Evolutionary conservation across 2,888 invertebrate species (phyloP), one percentile per base, ranked within the genome.

Genomic region (Hybos culiciformis): DNA sequence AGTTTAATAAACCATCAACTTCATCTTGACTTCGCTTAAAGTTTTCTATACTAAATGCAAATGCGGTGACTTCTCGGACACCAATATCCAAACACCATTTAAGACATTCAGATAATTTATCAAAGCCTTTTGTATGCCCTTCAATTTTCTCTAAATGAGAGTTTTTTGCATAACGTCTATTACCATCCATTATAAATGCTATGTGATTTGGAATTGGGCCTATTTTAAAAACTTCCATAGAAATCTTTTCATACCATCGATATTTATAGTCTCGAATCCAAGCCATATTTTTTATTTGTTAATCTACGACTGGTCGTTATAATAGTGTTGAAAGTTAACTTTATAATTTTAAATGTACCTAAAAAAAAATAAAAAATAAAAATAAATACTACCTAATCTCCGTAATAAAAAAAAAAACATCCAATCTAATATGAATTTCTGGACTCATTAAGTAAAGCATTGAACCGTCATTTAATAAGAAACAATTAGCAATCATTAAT

Each of bases 101-200:
- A 32, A 93, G 66, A 15, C 85, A 83, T 70, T 86, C 80, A 0
- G 84, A 75, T 43, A 88, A 66, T 61, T 83, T 87, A 46, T 83
- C 78, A 63, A 87, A 88, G 8, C 91, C 91, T 63, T 74, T 77
- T 7, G 73, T 66, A 66, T 98, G 97, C 0, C 97, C 62, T 51
- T 81, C 77, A 39, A 78, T 71, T 55, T 79, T 82, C 42, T 78
- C 70, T 1, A 88, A 74, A 34, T 81, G 76, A 34, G 77, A 75
- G 57, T 86, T 87, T 50, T 75, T 78, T 0, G 97, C 97, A 67
- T 78, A 98, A 42, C 97, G 74, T 42, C 97, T 74, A 66, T 98
- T 98, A 6, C 97, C 97, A 68, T 98, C 97, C 96, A 98, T 97
- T 48, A 98, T 97, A 59, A 98, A 83, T 2, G 96, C 96, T 50